Evolutionary conservation across 2,888 invertebrate species (phyloP), one percentile per base, ranked within the genome.

Genomic region (Heliconius sara): DNA sequence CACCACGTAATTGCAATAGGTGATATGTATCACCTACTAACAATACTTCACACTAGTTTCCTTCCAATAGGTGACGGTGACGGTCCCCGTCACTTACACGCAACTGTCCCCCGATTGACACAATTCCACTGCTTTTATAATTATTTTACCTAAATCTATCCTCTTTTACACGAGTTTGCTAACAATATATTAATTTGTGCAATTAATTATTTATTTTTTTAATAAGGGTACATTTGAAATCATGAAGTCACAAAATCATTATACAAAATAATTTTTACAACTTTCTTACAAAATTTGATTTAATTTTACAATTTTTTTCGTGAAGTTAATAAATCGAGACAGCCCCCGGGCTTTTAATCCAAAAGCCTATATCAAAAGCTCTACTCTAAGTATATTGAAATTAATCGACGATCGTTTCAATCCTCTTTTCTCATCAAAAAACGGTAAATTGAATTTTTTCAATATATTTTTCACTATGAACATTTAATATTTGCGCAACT

Each of bases 341-440:
- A 6, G 30, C 27, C 63, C 25, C 74, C 10, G 25, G n/a, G 60
- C 60, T 63, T 63, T 63, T 60, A 74, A 63, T 63, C 74, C 43
- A 39, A 63, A 52, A 63, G 74, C 74, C 63, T 74, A 63, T 63
- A 63, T 60, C 74, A 57, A 74, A 74, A 63, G 72, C 52, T 63
- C 63, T 16, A 25, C 74, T 74, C 25, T 39, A 63, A 74, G 60
- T 74, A 74, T 63, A 74, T 74, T 63, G 60, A 74, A 74, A 63
- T 74, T 74, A 74, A 74, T 74, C 63, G 74, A 74, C 74, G 63
- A 74, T 74, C 74, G 39, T 63, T 74, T 39, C 43, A 43, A 60
- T 63, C 73, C 57, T 22, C 52, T 57, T 57, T 57, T 74, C 25
- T 63, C 63, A 60, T 63, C 63, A 63, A 27, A 72, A 30, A 52